Conservation (phyloP, 2,797 vertebrate species). For the Benthosema pterotum region DNA sequence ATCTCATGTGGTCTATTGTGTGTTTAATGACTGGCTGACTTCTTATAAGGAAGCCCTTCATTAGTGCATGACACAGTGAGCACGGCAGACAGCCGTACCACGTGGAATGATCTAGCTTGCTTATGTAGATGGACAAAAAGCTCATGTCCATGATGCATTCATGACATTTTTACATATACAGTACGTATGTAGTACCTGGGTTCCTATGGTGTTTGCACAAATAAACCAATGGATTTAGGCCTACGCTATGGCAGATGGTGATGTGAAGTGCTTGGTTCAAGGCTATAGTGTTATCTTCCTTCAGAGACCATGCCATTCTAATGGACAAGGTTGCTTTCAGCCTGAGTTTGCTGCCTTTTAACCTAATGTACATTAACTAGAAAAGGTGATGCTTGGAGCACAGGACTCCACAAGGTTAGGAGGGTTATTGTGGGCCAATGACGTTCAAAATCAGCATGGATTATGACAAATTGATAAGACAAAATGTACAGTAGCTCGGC, state of each 20-base stretch:
- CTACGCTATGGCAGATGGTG: slow-evolving; percentile 11
- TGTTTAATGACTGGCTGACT: slow-evolving; percentile 69
- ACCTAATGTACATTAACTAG: no score
- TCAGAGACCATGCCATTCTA: slow-evolving; percentile 11
- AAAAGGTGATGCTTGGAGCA: no score
- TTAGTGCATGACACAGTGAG: slow-evolving; percentile 62
- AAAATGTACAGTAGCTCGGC: no score
- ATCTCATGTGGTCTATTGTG: slow-evolving; percentile 62
- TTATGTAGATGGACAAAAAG: slow-evolving; percentile 36
- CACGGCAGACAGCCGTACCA: slow-evolving; percentile 41
- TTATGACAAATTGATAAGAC: no score
- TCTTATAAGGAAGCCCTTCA: slow-evolving; percentile 73
- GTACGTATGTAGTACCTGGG: no score
- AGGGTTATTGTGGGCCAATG: no score
- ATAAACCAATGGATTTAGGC: slow-evolving; percentile 10
- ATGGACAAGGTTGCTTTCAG: slow-evolving; percentile 12
- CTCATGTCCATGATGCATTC: slow-evolving; percentile 26
- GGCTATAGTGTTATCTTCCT: slow-evolving; percentile 33
- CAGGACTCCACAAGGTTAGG: no score
- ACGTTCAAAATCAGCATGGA: no score
- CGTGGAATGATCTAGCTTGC: slow-evolving; percentile 24
- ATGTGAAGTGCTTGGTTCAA: slow-evolving; percentile 27
- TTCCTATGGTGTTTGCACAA: slow-evolving; percentile 33
- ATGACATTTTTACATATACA: no score
- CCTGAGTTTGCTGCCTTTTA: neutral